phyloP scores from a whole-genome alignment of 2,113 vertebrate genomes.

The Cichladusa arquata region DNA sequence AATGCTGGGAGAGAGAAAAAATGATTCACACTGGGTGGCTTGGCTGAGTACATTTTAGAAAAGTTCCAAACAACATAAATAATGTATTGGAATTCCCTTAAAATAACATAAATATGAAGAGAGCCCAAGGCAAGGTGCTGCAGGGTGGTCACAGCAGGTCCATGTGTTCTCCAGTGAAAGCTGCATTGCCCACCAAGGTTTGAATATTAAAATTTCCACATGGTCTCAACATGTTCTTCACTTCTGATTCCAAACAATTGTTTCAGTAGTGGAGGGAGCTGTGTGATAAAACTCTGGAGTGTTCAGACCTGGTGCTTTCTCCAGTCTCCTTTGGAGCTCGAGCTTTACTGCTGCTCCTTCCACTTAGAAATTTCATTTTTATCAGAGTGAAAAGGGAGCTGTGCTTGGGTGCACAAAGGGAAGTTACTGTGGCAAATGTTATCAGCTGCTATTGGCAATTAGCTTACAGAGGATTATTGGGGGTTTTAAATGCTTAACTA shows the following conservation, averaged over 20 bases:
- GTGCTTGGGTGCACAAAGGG: background rate
- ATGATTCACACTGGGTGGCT: background rate
- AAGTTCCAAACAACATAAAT: conserved; percentile 33
- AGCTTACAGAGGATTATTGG: conserved; percentile 24
- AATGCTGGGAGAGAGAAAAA: background rate
- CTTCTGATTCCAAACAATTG: background rate
- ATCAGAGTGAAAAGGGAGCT: background rate
- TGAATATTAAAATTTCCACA: background rate
- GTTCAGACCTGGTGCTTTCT: background rate
- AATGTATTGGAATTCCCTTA: background rate
- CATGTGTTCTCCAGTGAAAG: background rate
- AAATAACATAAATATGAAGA: background rate
- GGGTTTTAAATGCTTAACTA: background rate
- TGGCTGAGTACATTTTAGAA: background rate
- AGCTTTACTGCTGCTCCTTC: background rate
- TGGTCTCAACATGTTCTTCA: fast-evolving
- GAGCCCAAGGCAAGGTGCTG: background rate
- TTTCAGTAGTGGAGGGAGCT: background rate
- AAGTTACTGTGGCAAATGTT: conserved; percentile 23
- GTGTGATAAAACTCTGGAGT: background rate
- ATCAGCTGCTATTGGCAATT: conserved; percentile 46
- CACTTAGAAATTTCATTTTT: background rate
- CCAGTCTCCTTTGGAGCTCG: background rate
- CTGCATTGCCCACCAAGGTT: background rate
- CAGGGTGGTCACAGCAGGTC: background rate